These are phyloP conservation scores for Corythaeola cristata DNA, from an alignment of 2,113 vertebrate genomes.

Conservation along the genomic window DNA sequence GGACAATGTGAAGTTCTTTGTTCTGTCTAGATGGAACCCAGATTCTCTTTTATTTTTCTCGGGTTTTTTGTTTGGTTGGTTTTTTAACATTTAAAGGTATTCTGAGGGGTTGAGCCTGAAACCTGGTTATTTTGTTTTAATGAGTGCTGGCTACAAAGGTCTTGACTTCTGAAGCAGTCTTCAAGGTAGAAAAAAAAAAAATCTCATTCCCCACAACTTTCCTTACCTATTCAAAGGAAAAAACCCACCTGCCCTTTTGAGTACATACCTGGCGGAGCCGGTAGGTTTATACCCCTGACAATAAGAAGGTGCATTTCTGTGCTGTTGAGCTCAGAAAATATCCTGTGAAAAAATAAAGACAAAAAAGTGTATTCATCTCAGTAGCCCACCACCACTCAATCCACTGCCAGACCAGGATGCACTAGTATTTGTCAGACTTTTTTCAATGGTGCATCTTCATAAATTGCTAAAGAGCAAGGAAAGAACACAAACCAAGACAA, in stretches of 20 bases:
- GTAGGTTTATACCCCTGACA: conserved; percentile 93
- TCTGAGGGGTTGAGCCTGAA: not conserved
- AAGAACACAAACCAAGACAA: not conserved
- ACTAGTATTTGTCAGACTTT: not conserved
- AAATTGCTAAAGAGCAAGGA: not conserved
- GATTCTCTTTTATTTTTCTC: not conserved
- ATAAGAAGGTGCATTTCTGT: conserved; percentile 94
- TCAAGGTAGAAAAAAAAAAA: not conserved
- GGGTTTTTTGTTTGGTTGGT: not conserved
- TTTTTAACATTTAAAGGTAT: not conserved
- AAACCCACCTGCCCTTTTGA: not conserved
- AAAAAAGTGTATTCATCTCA: not conserved
- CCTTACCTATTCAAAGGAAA: not conserved
- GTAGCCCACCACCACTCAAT: not conserved
- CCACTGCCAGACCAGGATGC: not conserved
- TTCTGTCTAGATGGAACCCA: not conserved
- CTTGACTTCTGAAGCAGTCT: not conserved
- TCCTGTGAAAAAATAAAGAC: conserved; percentile 74
- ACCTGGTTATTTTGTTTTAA: not conserved
- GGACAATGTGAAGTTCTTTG: not conserved
- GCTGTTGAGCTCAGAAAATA: conserved; percentile 96
- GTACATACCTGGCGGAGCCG: conserved; percentile 86
- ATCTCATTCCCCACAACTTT: not conserved
- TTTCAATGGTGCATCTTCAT: not conserved
- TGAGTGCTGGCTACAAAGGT: not conserved